These are phyloP conservation scores for Mycalesis mineus DNA, from an alignment of 2,888 invertebrate species.

Conservation along the genomic window DNA sequence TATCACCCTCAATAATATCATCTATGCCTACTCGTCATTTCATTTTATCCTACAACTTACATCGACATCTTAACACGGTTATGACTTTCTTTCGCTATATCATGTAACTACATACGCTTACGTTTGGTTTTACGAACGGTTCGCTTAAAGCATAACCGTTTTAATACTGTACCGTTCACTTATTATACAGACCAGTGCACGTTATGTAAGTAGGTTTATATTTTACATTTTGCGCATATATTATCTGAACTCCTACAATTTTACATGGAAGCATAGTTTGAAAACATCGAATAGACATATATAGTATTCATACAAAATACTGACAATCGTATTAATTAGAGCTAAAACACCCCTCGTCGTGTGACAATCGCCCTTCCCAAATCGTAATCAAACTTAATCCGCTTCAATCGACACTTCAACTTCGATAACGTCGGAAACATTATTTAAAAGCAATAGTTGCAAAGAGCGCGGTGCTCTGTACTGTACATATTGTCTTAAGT, in stretches of 20 bases:
- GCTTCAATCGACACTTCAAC: conserved; percentile 52
- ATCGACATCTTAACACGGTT: conserved; percentile 63
- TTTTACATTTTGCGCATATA: conserved; percentile 44
- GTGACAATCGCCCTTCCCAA: conserved; percentile 72
- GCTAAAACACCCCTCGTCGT: conserved; percentile 47
- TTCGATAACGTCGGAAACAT: conserved; percentile 28
- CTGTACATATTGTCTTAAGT: conserved; percentile 22
- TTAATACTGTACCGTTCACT: conserved; percentile 48
- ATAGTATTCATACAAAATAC: conserved; percentile 12
- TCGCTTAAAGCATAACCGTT: conserved; percentile 62
- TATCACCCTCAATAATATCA: conserved; percentile 62
- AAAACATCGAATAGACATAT: not conserved
- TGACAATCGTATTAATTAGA: conserved; percentile 37
- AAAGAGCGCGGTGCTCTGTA: not conserved
- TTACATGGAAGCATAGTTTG: conserved; percentile 60
- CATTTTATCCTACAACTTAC: conserved; percentile 60
- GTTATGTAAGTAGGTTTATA: conserved; percentile 50
- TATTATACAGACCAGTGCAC: conserved; percentile 53
- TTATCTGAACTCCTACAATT: conserved; percentile 50
- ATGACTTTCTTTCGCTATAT: conserved; percentile 61
- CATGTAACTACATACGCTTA: conserved; percentile 65
- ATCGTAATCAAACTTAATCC: conserved; percentile 52
- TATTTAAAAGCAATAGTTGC: not conserved
- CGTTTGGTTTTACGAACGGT: conserved; percentile 58
- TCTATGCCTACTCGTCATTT: conserved; percentile 66